These are phyloP conservation scores for Pan troglodytes DNA, from an alignment of 2,113 vertebrate species.

Conservation along the genomic window DNA sequence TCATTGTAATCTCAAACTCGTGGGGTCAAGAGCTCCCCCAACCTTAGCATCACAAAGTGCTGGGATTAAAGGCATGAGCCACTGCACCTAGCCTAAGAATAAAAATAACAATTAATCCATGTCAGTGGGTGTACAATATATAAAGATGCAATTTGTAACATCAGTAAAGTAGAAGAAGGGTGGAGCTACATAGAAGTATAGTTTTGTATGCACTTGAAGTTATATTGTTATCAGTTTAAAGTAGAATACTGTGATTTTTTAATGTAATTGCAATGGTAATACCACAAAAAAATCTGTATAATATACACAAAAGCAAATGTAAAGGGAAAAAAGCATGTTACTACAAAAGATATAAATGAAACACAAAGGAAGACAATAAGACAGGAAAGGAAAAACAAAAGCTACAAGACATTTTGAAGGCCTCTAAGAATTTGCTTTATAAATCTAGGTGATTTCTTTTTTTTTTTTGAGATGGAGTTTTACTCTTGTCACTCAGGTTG, in stretches of 20 bases:
- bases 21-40: too few species aligned
- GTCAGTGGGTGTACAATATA: neutral
- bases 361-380: neutral
- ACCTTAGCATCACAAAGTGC: too few species aligned
- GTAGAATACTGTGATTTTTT: too few species aligned
- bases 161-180: neutral
- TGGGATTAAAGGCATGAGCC: too few species aligned
- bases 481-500: too few species aligned
- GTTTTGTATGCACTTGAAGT: neutral
- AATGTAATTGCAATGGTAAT: neutral
- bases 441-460: too few species aligned
- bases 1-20: too few species aligned
- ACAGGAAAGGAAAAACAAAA: neutral
- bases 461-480: too few species aligned
- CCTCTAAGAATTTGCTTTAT: too few species aligned
- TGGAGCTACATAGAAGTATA: neutral
- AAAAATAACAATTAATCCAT: neutral
- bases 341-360: neutral
- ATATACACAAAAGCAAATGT: neutral
- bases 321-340: neutral
- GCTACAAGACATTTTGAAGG: too few species aligned
- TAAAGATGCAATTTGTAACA: neutral
- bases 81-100: too few species aligned
- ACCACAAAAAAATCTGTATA: neutral
- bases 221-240: neutral